A percentile compares a stretch with the other conserved stretches of the same genome.
These are phyloP conservation scores for Trichomycterus rosablanca DNA, from an alignment of 2,113 vertebrate species.

Conservation along the genomic window DNA sequence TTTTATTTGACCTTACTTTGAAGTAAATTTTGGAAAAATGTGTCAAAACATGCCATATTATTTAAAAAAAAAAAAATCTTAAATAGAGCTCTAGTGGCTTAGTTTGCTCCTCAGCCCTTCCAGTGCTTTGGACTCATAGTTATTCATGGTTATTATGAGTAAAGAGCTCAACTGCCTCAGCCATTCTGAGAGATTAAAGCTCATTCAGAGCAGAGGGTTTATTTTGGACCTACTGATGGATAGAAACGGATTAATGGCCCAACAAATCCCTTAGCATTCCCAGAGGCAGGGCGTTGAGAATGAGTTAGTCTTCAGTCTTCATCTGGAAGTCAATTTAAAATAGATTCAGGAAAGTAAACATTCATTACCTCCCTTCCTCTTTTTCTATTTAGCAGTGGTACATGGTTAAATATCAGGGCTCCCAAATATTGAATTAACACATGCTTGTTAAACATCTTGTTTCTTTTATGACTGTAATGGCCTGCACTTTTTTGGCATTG, in stretches of 20 bases:
- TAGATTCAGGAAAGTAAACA: conserved; percentile 1
- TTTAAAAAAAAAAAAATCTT: too few relatives aligned
- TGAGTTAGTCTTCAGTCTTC: too few relatives aligned
- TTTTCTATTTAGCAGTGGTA: too few relatives aligned
- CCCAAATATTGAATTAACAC: too few relatives aligned
- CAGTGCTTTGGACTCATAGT: background rate
- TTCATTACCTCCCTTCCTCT: too few relatives aligned
- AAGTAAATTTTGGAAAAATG: background rate
- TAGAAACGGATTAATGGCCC: conserved; percentile 62
- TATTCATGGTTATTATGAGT: too few relatives aligned
- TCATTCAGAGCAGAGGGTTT: conserved; percentile 57
- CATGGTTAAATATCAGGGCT: too few relatives aligned
- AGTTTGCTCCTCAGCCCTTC: too few relatives aligned
- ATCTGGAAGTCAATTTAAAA: conserved; percentile 25
- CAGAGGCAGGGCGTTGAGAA: too few relatives aligned
- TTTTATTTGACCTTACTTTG: background rate
- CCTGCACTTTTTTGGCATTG: too few relatives aligned
- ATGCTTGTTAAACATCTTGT: too few relatives aligned
- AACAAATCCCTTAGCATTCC: conserved; percentile 55
- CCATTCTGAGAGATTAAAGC: conserved; percentile 55
- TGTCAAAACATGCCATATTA: background rate
- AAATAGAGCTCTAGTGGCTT: background rate
- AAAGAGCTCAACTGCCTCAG: conserved; percentile 43
- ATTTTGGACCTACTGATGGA: conserved; percentile 66
- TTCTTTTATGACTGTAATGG: too few relatives aligned